Evolutionary conservation across 1,140 invertebrate species (phyloP).

Genomic region (Pogonus chalceus): DNA sequence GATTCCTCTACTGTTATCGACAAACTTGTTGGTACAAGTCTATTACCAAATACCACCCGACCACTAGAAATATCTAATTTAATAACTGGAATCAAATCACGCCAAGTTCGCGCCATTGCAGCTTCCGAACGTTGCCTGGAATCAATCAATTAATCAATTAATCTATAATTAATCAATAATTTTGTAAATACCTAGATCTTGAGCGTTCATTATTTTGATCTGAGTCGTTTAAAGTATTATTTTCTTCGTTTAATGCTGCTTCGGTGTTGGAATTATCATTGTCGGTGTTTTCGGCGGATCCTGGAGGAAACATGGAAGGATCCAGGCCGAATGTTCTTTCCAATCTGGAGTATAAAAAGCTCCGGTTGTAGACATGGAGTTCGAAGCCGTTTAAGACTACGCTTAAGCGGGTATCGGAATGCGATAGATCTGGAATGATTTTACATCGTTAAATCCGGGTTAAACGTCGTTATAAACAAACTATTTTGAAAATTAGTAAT

Average conservation of each 20-base stretch:
- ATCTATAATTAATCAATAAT: too few species aligned
- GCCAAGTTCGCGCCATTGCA: slow-evolving; percentile 77
- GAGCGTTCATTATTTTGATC: not conserved
- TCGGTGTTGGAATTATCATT: not conserved
- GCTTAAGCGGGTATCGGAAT: slow-evolving; percentile 87
- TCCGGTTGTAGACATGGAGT: slow-evolving; percentile 91
- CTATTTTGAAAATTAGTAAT: too few species aligned
- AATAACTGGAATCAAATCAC: slow-evolving; percentile 93
- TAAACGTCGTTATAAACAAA: too few species aligned
- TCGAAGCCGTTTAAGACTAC: slow-evolving; percentile 94
- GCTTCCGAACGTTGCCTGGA: slow-evolving; percentile 54
- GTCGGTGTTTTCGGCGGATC: slow-evolving; percentile 34
- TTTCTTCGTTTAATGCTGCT: not conserved
- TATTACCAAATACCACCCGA: slow-evolving; percentile 93
- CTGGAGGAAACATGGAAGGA: slow-evolving; percentile 57
- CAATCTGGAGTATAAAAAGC: slow-evolving; percentile 75
- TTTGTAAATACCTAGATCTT: too few species aligned
- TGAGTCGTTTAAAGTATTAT: too few species aligned
- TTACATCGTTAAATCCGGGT: too few species aligned
- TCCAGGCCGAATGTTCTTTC: slow-evolving; percentile 85
- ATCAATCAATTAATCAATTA: not conserved
- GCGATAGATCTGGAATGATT: slow-evolving; percentile 85
- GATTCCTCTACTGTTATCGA: slow-evolving; percentile 90
- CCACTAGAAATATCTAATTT: slow-evolving; percentile 89
- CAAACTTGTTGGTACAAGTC: slow-evolving; percentile 84